phyloP scores from a whole-genome alignment of 2,797 vertebrate genomes.

The Falco peregrinus region DNA sequence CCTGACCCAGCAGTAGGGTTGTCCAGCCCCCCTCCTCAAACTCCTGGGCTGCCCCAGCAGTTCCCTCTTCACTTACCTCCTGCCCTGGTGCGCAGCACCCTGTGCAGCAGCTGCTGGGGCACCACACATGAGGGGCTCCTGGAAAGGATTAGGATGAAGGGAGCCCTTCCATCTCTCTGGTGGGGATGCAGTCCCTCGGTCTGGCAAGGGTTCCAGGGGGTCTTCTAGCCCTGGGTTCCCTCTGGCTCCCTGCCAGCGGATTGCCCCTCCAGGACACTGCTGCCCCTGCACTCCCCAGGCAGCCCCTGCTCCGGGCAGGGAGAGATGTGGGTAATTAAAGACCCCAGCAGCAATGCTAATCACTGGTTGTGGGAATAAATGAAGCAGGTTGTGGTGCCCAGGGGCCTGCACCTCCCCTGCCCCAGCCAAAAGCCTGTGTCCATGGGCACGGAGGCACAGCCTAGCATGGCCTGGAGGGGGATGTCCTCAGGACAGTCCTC shows the following conservation, averaged over 20 bases:
- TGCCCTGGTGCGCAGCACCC: neutral
- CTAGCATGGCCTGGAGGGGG: neutral
- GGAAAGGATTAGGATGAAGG: neutral
- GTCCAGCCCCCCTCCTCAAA: neutral
- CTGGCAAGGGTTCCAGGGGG: neutral
- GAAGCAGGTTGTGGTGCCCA: neutral
- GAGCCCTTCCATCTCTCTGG: neutral
- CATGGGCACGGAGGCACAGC: neutral
- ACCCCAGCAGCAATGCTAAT: neutral
- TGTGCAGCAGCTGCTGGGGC: neutral
- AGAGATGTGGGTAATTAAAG: neutral
- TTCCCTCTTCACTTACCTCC: neutral
- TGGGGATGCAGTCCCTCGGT: neutral
- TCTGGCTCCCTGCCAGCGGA: neutral
- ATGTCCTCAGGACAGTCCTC: neutral
- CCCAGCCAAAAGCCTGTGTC: fast-evolving
- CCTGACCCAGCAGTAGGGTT: neutral
- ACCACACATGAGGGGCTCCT: neutral
- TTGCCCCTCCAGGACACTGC: neutral
- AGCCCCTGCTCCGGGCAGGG: neutral
- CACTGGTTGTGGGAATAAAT: neutral
- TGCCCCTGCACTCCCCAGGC: neutral
- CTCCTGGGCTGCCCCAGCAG: neutral
- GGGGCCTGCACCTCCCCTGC: neutral
- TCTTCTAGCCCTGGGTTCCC: neutral